A percentile compares a stretch with the other conserved stretches of the same genome.
Evolutionary conservation across 2,797 vertebrate species (phyloP).

Genomic region (Brachyrhaphis roseni): DNA sequence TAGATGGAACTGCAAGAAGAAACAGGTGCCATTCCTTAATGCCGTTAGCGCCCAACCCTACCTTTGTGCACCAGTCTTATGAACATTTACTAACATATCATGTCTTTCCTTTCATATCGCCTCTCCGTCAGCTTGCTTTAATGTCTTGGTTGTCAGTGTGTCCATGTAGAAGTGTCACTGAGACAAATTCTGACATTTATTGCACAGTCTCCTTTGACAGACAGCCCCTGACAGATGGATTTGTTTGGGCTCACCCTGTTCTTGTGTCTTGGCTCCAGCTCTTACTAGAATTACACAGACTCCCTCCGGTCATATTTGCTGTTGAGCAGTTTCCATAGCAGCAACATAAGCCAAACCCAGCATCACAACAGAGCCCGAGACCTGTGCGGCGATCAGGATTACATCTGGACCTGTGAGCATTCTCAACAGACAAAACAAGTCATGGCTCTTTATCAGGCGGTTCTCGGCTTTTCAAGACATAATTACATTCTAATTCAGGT

Average conservation of each 20-base stretch:
- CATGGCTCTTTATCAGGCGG: slow-evolving; percentile 4
- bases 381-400: slow-evolving; percentile 49
- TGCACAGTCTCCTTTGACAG: slow-evolving; percentile 26
- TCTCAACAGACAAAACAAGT: slow-evolving; percentile 27
- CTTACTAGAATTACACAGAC: slow-evolving; percentile 56
- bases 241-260: slow-evolving; percentile 42
- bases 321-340: slow-evolving; percentile 75
- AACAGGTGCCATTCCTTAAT: neutral
- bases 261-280: slow-evolving; percentile 39
- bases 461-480: neutral
- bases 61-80: neutral
- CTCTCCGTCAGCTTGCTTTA: slow-evolving; percentile 24
- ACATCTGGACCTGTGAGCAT: slow-evolving; percentile 35
- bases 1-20: slow-evolving; percentile 35
- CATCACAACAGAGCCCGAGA: slow-evolving; percentile 49
- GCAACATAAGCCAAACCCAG: slow-evolving; percentile 60
- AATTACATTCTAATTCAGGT: neutral
- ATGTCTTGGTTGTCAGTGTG: slow-evolving; percentile 36
- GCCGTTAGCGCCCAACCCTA: slow-evolving; percentile 3
- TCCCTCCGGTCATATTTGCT: slow-evolving; percentile 61
- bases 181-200: slow-evolving; percentile 36
- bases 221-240: slow-evolving; percentile 39
- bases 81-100: too few species aligned
- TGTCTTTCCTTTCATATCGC: neutral
- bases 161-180: slow-evolving; percentile 33